Conservation (phyloP, 2,888 invertebrate genomes). For the Eristalis intricaria region DNA sequence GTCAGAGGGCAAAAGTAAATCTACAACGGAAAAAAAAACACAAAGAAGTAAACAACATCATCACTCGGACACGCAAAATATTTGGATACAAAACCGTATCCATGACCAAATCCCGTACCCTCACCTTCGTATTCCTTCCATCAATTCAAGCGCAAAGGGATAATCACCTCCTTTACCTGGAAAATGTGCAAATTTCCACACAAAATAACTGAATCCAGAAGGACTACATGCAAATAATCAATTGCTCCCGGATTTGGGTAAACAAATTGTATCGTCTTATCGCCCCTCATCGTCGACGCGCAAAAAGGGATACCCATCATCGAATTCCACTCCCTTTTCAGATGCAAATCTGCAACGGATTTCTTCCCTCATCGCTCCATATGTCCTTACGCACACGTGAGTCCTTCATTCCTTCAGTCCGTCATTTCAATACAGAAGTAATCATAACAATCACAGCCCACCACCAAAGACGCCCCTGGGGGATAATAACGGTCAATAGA, state of each 20-base stretch:
- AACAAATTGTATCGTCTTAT: slow-evolving; percentile 68
- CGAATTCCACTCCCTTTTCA: slow-evolving; percentile 39
- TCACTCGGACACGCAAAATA: background rate
- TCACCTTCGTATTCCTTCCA: background rate
- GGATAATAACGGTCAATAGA: slow-evolving; percentile 72
- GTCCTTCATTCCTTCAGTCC: slow-evolving; percentile 46
- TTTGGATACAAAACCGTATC: slow-evolving; percentile 1
- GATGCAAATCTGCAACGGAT: slow-evolving; percentile 52
- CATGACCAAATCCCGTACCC: slow-evolving; percentile 9
- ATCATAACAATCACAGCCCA: slow-evolving; percentile 69
- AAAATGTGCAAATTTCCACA: background rate
- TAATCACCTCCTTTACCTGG: slow-evolving; percentile 50
- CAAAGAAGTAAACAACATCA: background rate
- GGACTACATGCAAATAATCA: slow-evolving; percentile 49
- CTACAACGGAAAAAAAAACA: background rate
- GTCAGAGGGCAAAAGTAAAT: background rate
- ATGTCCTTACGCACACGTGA: slow-evolving; percentile 60
- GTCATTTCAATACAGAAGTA: slow-evolving; percentile 57
- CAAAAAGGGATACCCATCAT: slow-evolving; percentile 28
- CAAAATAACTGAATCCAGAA: slow-evolving; percentile 15
- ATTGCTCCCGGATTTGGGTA: slow-evolving; percentile 53
- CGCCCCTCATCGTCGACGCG: slow-evolving; percentile 43
- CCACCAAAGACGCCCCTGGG: slow-evolving; percentile 42
- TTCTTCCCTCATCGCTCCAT: slow-evolving; percentile 3
- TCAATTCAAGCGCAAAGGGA: slow-evolving; percentile 51